Evolutionary conservation across 1,140 invertebrate species (phyloP).

Genomic region (Orius laevigatus): DNA sequence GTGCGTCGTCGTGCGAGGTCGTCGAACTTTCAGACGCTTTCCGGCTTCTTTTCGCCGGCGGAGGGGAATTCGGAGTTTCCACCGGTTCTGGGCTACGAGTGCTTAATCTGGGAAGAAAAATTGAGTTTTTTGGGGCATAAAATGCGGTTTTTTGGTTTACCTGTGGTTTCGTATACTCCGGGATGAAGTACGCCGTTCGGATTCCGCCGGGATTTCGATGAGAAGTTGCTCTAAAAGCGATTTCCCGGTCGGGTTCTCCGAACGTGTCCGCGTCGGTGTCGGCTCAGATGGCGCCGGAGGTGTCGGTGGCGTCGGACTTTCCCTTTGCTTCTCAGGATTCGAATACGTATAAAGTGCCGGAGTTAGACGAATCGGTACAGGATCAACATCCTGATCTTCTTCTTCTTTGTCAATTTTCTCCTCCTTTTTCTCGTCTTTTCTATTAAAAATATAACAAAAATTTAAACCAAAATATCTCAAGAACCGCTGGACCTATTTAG

Average conservation of each 20-base stretch:
- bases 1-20: conserved; percentile 14
- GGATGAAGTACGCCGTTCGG: background rate
- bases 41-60: conserved; percentile 13
- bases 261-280: conserved; percentile 4
- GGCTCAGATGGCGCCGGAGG: conserved; percentile 21
- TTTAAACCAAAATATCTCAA: too few relatives aligned
- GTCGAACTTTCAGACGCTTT: conserved; percentile 13
- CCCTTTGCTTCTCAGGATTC: conserved; percentile 41
- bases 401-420: conserved; percentile 7
- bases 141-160: background rate
- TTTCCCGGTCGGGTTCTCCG: conserved; percentile 26
- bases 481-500: too few relatives aligned
- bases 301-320: conserved; percentile 12
- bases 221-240: conserved; percentile 54
- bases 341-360: conserved; percentile 61
- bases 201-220: conserved; percentile 57
- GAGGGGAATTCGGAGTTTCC: conserved; percentile 2
- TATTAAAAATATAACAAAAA: too few relatives aligned
- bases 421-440: background rate
- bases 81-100: conserved; percentile 14
- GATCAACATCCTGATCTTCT: conserved; percentile 34
- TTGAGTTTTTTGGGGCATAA: background rate
- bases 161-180: conserved; percentile 7
- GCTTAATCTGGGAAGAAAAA: conserved; percentile 12
- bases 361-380: conserved; percentile 47